phyloP scores from a whole-genome alignment of 1,140 invertebrate genomes.

The Oncopeltus fasciatus region DNA sequence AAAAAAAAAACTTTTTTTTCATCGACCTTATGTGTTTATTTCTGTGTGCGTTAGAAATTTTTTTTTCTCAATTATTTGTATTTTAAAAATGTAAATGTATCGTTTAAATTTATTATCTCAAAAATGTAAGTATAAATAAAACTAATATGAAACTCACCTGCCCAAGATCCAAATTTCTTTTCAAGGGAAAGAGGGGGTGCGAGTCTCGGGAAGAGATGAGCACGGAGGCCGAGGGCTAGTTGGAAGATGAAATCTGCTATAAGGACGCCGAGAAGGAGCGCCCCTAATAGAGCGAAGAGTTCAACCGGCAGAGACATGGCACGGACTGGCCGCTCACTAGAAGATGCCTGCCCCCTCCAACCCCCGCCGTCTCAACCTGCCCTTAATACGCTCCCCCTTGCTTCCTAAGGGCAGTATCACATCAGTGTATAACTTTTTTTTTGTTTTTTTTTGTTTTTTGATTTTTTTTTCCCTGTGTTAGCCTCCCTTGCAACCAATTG shows the following conservation, averaged over 20 bases:
- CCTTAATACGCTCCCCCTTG: neutral
- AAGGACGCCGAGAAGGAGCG: constrained; percentile 9
- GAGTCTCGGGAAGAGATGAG: constrained; percentile 19
- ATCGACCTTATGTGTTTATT: too few species aligned
- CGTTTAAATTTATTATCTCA: too few species aligned
- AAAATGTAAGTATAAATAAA: too few species aligned
- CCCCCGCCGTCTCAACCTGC: neutral
- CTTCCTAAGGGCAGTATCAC: too few species aligned
- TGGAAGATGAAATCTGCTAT: constrained; percentile 19
- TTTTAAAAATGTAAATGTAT: too few species aligned
- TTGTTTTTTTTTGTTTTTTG: too few species aligned
- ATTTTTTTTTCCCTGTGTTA: too few species aligned
- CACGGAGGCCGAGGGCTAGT: constrained; percentile 13
- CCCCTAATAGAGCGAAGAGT: constrained; percentile 15
- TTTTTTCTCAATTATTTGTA: too few species aligned
- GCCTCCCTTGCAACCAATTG: too few species aligned
- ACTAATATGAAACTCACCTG: constrained; percentile 22
- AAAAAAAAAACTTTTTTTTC: too few species aligned
- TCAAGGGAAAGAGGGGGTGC: constrained; percentile 8
- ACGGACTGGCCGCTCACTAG: neutral
- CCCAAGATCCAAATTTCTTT: constrained; percentile 21
- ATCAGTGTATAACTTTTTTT: too few species aligned
- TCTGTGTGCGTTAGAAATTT: too few species aligned
- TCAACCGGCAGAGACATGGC: constrained; percentile 13
- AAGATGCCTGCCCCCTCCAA: neutral